These are phyloP conservation scores for Stenolophus ochropezus DNA, from an alignment of 2,888 invertebrate genomes.

Conservation along the genomic window DNA sequence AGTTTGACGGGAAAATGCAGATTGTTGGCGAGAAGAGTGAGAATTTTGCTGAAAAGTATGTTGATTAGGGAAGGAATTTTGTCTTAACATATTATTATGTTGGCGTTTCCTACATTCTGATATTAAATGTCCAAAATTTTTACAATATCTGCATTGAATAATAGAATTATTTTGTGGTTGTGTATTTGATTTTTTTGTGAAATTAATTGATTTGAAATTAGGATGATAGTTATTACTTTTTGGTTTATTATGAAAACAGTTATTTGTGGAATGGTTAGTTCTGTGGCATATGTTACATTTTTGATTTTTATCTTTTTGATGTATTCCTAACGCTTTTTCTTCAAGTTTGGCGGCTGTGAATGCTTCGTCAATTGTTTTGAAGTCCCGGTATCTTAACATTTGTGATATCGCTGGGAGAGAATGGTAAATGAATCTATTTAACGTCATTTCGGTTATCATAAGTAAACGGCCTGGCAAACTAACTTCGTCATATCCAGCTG, in stretches of 20 bases:
- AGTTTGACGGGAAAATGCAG: background rate
- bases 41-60: background rate
- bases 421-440: conserved; percentile 60
- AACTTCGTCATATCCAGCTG: conserved; percentile 6
- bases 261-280: conserved; percentile 47
- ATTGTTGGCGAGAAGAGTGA: background rate
- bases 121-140: conserved; percentile 35
- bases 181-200: background rate
- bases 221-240: background rate
- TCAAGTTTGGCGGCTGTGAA: conserved; percentile 54
- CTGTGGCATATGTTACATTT: conserved; percentile 22
- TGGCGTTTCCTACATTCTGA: conserved; percentile 35
- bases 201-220: background rate
- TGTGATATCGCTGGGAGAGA: conserved; percentile 51
- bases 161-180: background rate
- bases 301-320: background rate
- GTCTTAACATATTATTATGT: background rate
- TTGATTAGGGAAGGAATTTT: background rate
- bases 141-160: conserved; percentile 42
- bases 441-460: conserved; percentile 60
- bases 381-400: conserved; percentile 51
- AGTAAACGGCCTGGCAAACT: conserved; percentile 45
- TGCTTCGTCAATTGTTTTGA: conserved; percentile 58
- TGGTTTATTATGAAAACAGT: conserved; percentile 39
- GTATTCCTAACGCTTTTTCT: conserved; percentile 42